Conservation (phyloP, 2,113 vertebrate genomes). For the Corythornis madagascariensis region DNA sequence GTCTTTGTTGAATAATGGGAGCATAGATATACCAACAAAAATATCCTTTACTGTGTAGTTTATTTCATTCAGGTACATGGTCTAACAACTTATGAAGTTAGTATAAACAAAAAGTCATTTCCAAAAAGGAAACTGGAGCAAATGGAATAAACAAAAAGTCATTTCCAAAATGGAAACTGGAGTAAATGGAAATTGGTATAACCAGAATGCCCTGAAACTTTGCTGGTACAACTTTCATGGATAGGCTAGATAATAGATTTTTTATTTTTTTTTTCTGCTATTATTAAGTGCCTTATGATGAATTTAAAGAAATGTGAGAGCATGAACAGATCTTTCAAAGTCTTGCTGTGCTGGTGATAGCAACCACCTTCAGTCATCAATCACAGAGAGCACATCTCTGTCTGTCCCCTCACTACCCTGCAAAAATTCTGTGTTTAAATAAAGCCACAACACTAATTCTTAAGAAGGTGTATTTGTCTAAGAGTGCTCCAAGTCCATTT, state of each 20-base stretch:
- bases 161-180: not conserved
- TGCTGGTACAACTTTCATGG: not conserved
- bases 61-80: not conserved
- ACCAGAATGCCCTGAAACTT: fast-evolving
- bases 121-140: not conserved
- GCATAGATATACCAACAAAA: not conserved
- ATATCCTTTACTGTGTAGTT: not conserved
- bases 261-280: not conserved
- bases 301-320: not conserved
- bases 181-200: not conserved
- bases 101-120: not conserved
- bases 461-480: not conserved
- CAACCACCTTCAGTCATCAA: not conserved
- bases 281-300: not conserved
- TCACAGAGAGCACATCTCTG: not conserved
- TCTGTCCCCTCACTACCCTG: not conserved
- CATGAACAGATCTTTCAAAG: not conserved
- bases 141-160: not conserved
- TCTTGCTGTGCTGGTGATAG: not conserved
- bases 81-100: not conserved
- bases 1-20: not conserved
- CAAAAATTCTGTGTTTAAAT: not conserved
- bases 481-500: not conserved
- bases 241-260: not conserved
- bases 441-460: not conserved